These are phyloP conservation scores for Papilio polytes DNA, from an alignment of 1,140 invertebrate genomes.

Conservation along the genomic window DNA sequence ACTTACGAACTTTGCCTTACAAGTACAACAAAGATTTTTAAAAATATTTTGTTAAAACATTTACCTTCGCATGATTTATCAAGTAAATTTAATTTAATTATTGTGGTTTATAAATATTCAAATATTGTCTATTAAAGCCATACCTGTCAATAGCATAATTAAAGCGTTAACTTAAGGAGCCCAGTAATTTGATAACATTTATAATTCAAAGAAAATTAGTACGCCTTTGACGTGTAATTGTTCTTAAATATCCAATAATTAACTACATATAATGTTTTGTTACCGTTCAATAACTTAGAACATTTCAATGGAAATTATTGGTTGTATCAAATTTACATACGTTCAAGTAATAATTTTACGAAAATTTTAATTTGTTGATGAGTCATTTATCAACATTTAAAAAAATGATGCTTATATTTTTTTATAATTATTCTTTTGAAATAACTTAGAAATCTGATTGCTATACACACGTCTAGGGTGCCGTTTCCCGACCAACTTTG, in stretches of 20 bases:
- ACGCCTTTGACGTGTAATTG: neutral
- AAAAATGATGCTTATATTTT: no score
- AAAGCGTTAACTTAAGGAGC: neutral
- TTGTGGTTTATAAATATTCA: neutral
- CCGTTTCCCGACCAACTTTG: neutral
- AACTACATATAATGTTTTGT: constrained; percentile 37
- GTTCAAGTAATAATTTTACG: neutral
- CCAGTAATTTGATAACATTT: neutral
- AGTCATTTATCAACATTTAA: no score
- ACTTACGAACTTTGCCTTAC: no score
- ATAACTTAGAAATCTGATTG: neutral
- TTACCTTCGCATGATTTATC: neutral
- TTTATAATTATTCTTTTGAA: neutral
- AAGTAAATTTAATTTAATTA: neutral
- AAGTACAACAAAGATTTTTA: no score
- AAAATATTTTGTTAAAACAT: no score
- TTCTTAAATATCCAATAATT: constrained; percentile 9
- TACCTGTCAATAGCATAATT: neutral
- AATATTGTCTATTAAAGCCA: neutral
- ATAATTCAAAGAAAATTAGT: constrained; percentile 1
- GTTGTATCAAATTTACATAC: neutral
- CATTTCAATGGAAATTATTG: neutral
- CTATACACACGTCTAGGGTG: neutral
- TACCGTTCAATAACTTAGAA: neutral
- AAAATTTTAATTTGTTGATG: no score